Evolutionary conservation across 2,888 invertebrate species (phyloP), one percentile per base, ranked within the genome.

Genomic region (Phoronis australis): DNA sequence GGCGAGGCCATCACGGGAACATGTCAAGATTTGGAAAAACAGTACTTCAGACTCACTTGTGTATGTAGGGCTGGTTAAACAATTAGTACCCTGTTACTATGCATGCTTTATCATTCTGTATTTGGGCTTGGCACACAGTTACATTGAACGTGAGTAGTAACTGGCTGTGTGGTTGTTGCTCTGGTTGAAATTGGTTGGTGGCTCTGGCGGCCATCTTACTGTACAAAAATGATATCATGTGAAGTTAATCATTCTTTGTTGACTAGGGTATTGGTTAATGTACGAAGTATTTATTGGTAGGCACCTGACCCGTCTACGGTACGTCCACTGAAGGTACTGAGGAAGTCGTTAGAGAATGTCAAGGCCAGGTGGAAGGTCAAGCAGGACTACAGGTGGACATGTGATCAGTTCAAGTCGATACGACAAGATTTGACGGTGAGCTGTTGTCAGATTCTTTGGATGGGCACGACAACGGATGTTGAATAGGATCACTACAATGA

Each of bases 371-470:
- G 97, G 94, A 83, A 87, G 59, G 82, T 84, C 50, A 90, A 87
- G 68, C 87, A 87, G 71, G 95, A 99, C 80, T 99, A 99, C 79
- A 86, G 85, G 79, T 97, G 94, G 81, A 89, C 92, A 52, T 97
- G 96, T 81, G 96, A 97, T 82, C 99, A 99, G 79, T 82, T 99
- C 50, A 97, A 99, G 79, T 95, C 96, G 6, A 96, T 99, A 61
- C 82, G 99, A 64, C 99, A 99, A 81, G 99, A 99, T 83, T 83
- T 99, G 65, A 99, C 97, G 55, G 97, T 94, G 78, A 83, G 84
- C 58, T 21, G 20, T 38, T 21, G 22, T 37, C 9, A 24, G 1
- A 18, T 42, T 37, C 12, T 5, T 47, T 39, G 21, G 15, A 25
- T 50, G 35, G n/a, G n/a, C n/a, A n/a, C n/a, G n/a, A n/a, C n/a